Percentiles rank a stretch among this genome's conserved stretches.
These are phyloP conservation scores for Oligia strigilis DNA, from an alignment of 2,888 invertebrate genomes.

Conservation along the genomic window DNA sequence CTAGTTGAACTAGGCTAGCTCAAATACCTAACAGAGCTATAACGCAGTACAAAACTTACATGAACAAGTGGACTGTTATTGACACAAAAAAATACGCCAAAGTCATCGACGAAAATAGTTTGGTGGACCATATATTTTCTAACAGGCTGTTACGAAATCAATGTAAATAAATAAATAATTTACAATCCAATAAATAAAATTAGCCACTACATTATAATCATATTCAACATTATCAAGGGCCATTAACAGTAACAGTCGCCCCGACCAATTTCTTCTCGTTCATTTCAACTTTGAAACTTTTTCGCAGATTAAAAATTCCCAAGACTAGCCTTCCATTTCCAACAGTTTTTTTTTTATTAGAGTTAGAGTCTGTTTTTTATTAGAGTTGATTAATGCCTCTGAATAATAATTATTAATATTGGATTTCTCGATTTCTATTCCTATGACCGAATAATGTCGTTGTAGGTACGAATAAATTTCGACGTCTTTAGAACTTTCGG, in stretches of 20 bases:
- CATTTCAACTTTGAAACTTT: conserved; percentile 47
- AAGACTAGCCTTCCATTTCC: conserved; percentile 5
- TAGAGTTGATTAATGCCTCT: conserved; percentile 21
- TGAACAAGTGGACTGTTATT: not conserved
- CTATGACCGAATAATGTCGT: not conserved
- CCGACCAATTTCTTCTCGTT: conserved; percentile 22
- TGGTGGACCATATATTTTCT: not conserved
- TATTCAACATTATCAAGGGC: conserved; percentile 8
- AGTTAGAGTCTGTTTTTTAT: conserved; percentile 39
- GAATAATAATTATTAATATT: conserved; percentile 18
- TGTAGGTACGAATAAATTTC: not conserved
- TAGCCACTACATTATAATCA: not conserved
- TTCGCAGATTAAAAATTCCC: conserved; percentile 36
- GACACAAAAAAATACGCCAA: not conserved
- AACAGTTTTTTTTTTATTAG: conserved; percentile 33
- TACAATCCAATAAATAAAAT: not conserved
- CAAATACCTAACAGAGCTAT: too few species aligned
- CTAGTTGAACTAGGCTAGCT: not conserved
- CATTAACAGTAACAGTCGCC: not conserved
- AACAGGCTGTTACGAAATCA: not conserved
- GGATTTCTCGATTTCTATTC: conserved; percentile 2
- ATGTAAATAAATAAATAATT: not conserved
- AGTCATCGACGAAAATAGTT: not conserved
- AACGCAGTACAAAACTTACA: not conserved
- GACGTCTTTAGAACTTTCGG: not conserved